Conservation (phyloP, 2,888 invertebrate species). For the Alloplasta piceator region DNA sequence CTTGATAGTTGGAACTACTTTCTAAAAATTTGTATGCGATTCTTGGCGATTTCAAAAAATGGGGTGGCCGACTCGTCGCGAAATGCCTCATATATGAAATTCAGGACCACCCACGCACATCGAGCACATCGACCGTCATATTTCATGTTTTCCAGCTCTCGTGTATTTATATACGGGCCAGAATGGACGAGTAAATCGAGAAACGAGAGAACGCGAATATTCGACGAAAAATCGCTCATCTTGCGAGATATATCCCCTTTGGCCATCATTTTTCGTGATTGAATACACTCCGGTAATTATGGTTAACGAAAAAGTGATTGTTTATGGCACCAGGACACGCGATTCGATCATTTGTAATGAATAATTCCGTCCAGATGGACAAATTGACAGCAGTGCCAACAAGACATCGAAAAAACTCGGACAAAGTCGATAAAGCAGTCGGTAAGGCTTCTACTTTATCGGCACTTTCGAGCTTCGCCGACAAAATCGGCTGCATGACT, state of each 20-base stretch:
- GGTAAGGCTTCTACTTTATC: too few relatives aligned
- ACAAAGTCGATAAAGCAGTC: too few relatives aligned
- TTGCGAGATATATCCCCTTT: slow-evolving; percentile 1
- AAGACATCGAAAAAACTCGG: too few relatives aligned
- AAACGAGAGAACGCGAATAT: slow-evolving; percentile 23
- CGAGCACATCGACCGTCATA: slow-evolving; percentile 56
- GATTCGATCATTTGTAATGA: slow-evolving; percentile 23
- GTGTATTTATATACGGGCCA: neutral
- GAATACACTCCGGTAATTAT: slow-evolving; percentile 29
- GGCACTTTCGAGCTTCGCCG: too few relatives aligned
- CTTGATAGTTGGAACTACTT: too few relatives aligned
- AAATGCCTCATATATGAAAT: slow-evolving; percentile 33
- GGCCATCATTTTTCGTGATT: slow-evolving; percentile 33
- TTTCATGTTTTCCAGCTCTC: slow-evolving; percentile 56
- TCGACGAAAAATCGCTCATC: slow-evolving; percentile 19
- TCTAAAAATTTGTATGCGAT: too few relatives aligned
- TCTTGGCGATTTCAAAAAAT: too few relatives aligned
- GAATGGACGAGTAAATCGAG: slow-evolving; percentile 9
- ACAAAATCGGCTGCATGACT: too few relatives aligned
- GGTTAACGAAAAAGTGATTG: slow-evolving; percentile 43
- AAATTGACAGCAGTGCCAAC: too few relatives aligned
- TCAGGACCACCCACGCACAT: slow-evolving; percentile 42
- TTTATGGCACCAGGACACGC: slow-evolving; percentile 58
- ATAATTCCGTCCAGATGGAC: neutral
- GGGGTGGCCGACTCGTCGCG: too few relatives aligned